A percentile compares a stretch with the other conserved stretches of the same genome.
Conservation (phyloP, 1,140 invertebrate genomes). For the Mycetomoellerius zeteki region DNA sequence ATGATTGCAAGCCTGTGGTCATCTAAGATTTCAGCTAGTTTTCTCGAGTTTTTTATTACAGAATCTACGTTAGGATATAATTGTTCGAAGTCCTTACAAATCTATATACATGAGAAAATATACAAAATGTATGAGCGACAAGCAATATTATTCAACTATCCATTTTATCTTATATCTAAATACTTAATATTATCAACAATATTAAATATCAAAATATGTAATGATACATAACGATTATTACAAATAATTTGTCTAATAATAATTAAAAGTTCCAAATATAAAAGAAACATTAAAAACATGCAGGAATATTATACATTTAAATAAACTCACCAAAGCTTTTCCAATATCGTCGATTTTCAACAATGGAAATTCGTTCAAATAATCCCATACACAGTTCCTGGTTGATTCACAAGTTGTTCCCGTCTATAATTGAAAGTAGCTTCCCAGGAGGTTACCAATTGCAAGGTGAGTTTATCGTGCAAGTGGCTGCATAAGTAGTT, state of each 20-base stretch:
- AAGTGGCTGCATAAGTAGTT: neutral
- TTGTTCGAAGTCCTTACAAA: conserved; percentile 16
- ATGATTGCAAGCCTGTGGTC: neutral
- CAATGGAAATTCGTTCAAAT: neutral
- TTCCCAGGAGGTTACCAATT: conserved; percentile 13
- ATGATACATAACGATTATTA: too few species aligned
- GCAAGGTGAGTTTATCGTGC: neutral
- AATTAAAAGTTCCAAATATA: neutral
- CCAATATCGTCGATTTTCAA: conserved; percentile 1
- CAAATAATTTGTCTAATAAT: too few species aligned
- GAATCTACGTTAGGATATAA: neutral
- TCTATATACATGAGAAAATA: neutral
- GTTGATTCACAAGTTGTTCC: neutral
- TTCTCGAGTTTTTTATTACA: neutral
- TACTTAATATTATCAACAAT: too few species aligned
- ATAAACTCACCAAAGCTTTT: conserved; percentile 18
- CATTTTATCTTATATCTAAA: neutral
- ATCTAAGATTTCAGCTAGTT: neutral
- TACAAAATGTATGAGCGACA: too few species aligned
- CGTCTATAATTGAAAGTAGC: conserved; percentile 14
- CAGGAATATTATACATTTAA: neutral
- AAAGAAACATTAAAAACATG: neutral
- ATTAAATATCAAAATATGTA: too few species aligned
- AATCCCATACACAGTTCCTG: conserved; percentile 20
- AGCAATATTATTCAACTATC: neutral